Percentiles rank a stretch among this genome's conserved stretches.
These are phyloP conservation scores for Archocentrus centrarchus DNA, from an alignment of 2,113 vertebrate species.

Conservation along the genomic window DNA sequence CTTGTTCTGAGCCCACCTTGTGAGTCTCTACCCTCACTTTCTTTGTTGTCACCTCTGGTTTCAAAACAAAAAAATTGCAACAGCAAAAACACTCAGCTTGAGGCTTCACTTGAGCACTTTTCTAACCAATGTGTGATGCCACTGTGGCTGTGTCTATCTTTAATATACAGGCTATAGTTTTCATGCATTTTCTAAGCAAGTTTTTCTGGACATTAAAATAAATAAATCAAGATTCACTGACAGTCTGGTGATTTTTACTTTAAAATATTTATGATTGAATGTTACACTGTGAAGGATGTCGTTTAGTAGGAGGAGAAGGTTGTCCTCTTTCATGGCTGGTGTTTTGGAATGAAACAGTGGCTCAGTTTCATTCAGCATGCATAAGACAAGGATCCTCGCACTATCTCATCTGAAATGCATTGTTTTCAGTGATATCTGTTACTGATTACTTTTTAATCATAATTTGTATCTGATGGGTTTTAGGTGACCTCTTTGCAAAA, in stretches of 20 bases:
- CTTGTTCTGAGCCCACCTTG: background rate
- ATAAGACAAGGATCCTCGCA: background rate
- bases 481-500: background rate
- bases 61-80: background rate
- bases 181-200: background rate
- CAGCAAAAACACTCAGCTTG: background rate
- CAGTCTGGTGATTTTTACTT: background rate
- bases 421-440: background rate
- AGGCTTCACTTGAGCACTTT: background rate
- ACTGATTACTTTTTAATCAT: rapidly evolving
- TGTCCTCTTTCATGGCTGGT: background rate
- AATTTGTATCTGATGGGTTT: background rate
- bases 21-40: background rate
- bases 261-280: background rate
- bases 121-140: background rate
- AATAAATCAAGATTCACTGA: background rate
- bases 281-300: background rate
- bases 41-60: background rate
- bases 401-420: background rate
- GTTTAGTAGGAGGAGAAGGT: background rate
- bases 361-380: background rate
- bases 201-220: background rate
- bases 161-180: background rate
- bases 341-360: background rate
- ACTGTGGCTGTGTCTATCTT: background rate